Evolutionary conservation across 2,797 vertebrate genomes (phyloP), one percentile per base, ranked within the genome.

Genomic region (Anguilla anguilla): DNA sequence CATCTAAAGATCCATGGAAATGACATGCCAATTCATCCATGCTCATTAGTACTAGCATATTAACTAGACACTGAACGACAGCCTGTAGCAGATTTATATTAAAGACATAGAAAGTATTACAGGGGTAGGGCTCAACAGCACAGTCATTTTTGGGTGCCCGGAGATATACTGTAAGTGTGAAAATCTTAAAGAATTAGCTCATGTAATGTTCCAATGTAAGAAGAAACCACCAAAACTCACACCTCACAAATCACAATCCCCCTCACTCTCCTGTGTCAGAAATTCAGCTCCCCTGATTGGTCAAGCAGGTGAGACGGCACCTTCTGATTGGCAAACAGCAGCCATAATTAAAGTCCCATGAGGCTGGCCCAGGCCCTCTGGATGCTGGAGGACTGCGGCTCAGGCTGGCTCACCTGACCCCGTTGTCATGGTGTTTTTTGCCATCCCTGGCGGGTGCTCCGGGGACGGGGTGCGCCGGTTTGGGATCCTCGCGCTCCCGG

Each of bases 391-490:
- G 10, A 69, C 49, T 19, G 2, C 3, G 46, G 31, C 35, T 25
- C 3, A n/a, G 11, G 1, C 39, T 85, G 87, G 94, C 95, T 88
- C 15, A 98, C 97, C 98, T 90, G 98, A 98, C 86, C 97, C 96
- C 10, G 91, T 86, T 74, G 97, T 97, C 51, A 96, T 97, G 51
- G 91, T 67, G 0, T 95, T 95, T 89, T 94, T 95, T 43, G 95
- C 93, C 83, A 57, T 94, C 85, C 92, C 91, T 67, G 90, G 92
- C 82, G 91, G 90, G 86, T 86, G 93, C 2, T 94, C 94, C 89
- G 90, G 89, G 92, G 86, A 81, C 82, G 51, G 93, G 88, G 67
- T 88, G 94, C 7, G 43, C 22, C 3, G 88, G 79, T 90, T 91
- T 91, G 90, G 15, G 61, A 87, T 86, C 49, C 69, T 79, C 83